Base-by-base conservation (phyloP, 1,140 invertebrate genomes). In the Drosophila sp. region DNA sequence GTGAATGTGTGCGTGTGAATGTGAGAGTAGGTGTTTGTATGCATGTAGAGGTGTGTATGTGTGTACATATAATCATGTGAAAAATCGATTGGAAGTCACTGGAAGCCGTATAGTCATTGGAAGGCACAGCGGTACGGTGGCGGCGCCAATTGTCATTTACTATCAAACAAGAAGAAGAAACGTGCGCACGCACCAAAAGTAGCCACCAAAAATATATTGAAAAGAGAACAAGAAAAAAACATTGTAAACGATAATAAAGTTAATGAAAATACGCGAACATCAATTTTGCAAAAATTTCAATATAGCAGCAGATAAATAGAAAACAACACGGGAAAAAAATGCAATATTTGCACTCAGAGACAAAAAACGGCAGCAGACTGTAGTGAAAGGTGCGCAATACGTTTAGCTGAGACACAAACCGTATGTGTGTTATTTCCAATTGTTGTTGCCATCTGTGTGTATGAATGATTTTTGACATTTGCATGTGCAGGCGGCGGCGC, bases 61-160 rank as follows among this genome's bases (percentile, higher is more conserved):
- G 43, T 74, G 56, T 69, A 76, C 45, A 57, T 80, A 86, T 81
- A 79, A 91, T 91, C 78, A 91, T 91, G 84, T 91, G 90, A 91
- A 91, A 91, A 91, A 91, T 91, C 90, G 90, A 91, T 91, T 91
- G 82, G 82, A 89, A 90, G 69, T 21, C 50, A 77, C 76, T 84
- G 82, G 83, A 81, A 87, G 72, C 62, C 72, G 64, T 76, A 53
- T 65, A 69, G 65, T 78, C 69, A 69, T 59, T 71, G 66, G 69
- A 72, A 76, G 27, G 59, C 54, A 56, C 53, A 65, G 64, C 76
- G 59, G 64, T 78, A 67, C 61, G 76, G 65, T 62, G 46, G 74
- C 78, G 75, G 79, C 76, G 79, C 79, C 83, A 89, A 89, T 89
- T 87, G 83, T 87, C 78, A 89, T 81, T 86, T 73, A 82, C 78